phyloP scores from a whole-genome alignment of 2,888 invertebrate genomes.

The Crioceris asparagi region DNA sequence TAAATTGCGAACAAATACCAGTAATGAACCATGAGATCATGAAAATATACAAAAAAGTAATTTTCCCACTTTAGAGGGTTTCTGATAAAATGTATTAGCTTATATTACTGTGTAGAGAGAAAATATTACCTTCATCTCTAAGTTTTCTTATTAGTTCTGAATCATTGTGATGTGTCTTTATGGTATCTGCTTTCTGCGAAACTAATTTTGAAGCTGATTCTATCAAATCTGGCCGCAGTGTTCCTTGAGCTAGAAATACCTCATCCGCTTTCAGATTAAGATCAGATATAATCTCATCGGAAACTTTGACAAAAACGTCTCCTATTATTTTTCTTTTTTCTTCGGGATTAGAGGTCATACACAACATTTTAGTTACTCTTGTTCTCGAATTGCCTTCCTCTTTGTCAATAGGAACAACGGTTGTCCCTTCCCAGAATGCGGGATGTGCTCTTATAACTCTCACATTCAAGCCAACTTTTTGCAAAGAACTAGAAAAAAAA shows the following conservation, averaged over 20 bases:
- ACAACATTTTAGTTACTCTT: conserved; percentile 70
- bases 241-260: conserved; percentile 88
- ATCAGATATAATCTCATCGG: conserved; percentile 80
- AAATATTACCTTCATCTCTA: conserved; percentile 51
- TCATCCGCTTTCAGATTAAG: conserved; percentile 85
- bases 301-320: conserved; percentile 93
- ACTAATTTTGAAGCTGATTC: conserved; percentile 83
- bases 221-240: conserved; percentile 93
- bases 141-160: conserved; percentile 78
- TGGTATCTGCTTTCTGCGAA: conserved; percentile 86
- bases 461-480: conserved; percentile 28
- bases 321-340: conserved; percentile 98
- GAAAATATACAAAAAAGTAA: too few relatives aligned
- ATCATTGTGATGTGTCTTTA: conserved; percentile 99
- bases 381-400: conserved; percentile 39
- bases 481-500: conserved; percentile 18
- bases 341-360: conserved; percentile 84
- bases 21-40: too few relatives aligned
- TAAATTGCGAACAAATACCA: too few relatives aligned
- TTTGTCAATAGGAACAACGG: conserved; percentile 50
- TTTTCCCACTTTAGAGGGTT: too few relatives aligned
- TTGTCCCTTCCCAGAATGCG: conserved; percentile 70
- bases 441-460: conserved; percentile 64
- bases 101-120: too few relatives aligned
- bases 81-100: too few relatives aligned